A percentile compares a stretch with the other conserved stretches of the same genome.
Conservation (phyloP, 2,113 vertebrate genomes). For the Agelaius phoeniceus region DNA sequence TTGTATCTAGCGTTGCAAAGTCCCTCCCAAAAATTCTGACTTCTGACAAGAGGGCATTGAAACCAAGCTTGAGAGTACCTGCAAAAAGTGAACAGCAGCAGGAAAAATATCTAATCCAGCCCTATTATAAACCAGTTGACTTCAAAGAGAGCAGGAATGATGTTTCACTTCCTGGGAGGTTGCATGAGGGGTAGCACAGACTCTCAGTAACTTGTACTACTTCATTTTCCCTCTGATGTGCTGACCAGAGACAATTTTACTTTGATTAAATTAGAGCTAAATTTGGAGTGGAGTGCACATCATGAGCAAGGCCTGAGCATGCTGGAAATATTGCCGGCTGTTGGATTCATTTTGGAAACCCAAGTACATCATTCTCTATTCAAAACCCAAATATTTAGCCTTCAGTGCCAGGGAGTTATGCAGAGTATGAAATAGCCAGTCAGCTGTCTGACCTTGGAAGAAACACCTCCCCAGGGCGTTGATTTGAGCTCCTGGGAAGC, state of each 20-base stretch:
- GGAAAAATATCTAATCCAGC: not conserved
- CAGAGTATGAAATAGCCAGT: not conserved
- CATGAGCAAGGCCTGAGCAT: not conserved
- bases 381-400: not conserved
- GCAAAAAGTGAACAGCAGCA: not conserved
- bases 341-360: not conserved
- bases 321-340: accelerated
- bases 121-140: not conserved
- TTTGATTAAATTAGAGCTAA: not conserved
- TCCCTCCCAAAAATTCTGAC: not conserved
- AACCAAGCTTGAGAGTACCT: not conserved
- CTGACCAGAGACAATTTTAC: not conserved
- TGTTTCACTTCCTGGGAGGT: not conserved
- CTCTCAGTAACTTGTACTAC: not conserved
- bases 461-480: not conserved
- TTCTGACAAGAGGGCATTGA: not conserved
- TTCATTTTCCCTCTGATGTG: not conserved
- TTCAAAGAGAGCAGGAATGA: not conserved
- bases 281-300: not conserved
- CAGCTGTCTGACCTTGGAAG: not conserved
- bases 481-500: not conserved
- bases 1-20: not conserved
- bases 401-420: not conserved
- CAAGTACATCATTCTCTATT: not conserved
- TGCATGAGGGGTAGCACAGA: not conserved